Evolutionary conservation across 2,797 vertebrate genomes (phyloP), one percentile per base, ranked within the genome.

Genomic region (Gila robusta): DNA sequence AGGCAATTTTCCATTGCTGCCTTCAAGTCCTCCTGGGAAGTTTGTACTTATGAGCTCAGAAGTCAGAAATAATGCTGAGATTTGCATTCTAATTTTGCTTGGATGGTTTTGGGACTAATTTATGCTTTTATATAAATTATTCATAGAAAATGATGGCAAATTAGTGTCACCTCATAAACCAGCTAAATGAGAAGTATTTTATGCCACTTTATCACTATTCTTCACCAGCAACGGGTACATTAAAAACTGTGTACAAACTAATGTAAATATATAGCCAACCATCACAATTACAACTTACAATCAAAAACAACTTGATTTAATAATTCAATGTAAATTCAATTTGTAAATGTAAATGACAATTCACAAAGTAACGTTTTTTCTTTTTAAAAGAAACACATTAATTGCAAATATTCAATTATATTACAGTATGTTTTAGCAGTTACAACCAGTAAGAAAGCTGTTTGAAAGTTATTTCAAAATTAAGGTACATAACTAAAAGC

Each of bases 21-120:
- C 77, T 64, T 8, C 14, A 72, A 72, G 76, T 62, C 23, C 76
- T 79, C 54, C 12, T 62, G 54, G 76, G 76, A 62, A 41, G 76
- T 62, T 62, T 79, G 54, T 19, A 62, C 14, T 79, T 59, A 17
- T 26, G 54, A 62, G 23, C 49, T 77, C 21, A 54, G 32, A 56
- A 77, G 49, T 37, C 52, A 21, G 11, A 77, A 39, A 56, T 77
- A 37, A 56, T 77, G 21, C 54, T 26, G 76, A 78, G 28, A 76
- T 37, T 52, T 76, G 28, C 54, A 39, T 78, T 59, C 23, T 39
- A 62, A 59, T 41, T 39, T 41, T 39, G 11, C 32, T 11, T 17
- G 16, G 19, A 32, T n/a, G 37, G 52, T 39, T 59, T 59, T 23
- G 76, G 52, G 23, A 62, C 23, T 41, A 62, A 78, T 59, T 78